A percentile compares a stretch with the other conserved stretches of the same genome.
Conservation (phyloP, 2,113 vertebrate species). For the Phoxinus phoxinus region DNA sequence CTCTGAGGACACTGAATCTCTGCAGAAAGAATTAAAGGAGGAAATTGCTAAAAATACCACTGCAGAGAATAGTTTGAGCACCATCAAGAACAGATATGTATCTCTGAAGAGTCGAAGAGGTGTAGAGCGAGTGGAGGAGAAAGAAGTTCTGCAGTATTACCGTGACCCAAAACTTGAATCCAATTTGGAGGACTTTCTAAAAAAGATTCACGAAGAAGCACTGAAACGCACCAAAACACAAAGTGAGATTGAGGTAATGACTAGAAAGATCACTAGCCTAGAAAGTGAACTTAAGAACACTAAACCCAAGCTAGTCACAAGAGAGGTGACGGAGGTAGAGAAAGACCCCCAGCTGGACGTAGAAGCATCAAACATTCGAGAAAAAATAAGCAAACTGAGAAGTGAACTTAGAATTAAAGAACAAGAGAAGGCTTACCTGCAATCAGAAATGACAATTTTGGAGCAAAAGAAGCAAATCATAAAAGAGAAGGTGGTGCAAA, state of each 20-base stretch:
- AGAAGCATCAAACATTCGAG: slow-evolving; percentile 78
- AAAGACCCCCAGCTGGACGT: slow-evolving; percentile 85
- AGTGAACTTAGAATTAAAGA: slow-evolving; percentile 72
- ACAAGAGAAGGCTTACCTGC: slow-evolving; percentile 76
- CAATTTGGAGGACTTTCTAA: slow-evolving; percentile 70
- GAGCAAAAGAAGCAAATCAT: slow-evolving; percentile 83
- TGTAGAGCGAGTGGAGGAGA: slow-evolving; percentile 89
- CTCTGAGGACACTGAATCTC: slow-evolving; percentile 67
- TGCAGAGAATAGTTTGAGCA: slow-evolving; percentile 76
- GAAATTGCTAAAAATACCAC: slow-evolving; percentile 78
- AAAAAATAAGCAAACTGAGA: slow-evolving; percentile 78
- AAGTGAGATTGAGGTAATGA: slow-evolving; percentile 76
- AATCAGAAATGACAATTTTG: slow-evolving; percentile 82
- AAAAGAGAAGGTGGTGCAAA: slow-evolving; percentile 88
- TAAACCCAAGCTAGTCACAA: slow-evolving; percentile 86
- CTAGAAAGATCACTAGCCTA: slow-evolving; percentile 75
- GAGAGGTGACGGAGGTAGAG: slow-evolving; percentile 93
- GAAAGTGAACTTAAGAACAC: slow-evolving; percentile 74
- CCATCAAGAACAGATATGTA: slow-evolving; percentile 78
- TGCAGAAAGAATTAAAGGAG: slow-evolving; percentile 79
- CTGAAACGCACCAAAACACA: slow-evolving; percentile 74
- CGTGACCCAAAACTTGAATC: slow-evolving; percentile 87
- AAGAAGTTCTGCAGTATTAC: slow-evolving; percentile 89
- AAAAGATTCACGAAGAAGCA: slow-evolving; percentile 78
- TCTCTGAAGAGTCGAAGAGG: slow-evolving; percentile 87